These are phyloP conservation scores for Hyles lineata DNA, from an alignment of 2,888 invertebrate genomes.

Conservation along the genomic window DNA sequence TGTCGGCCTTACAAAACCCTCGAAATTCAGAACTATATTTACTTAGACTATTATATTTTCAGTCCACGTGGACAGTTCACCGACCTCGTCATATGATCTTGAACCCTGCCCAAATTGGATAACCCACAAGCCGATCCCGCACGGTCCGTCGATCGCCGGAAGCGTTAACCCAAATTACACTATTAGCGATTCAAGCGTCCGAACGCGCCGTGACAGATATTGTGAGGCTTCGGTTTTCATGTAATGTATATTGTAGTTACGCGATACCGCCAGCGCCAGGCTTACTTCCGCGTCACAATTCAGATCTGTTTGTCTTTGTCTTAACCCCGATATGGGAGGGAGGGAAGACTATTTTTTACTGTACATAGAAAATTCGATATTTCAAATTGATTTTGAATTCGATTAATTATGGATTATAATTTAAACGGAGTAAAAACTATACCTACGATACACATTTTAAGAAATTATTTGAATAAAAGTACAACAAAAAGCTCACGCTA, in stretches of 20 bases:
- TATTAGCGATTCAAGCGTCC: slow-evolving; percentile 49
- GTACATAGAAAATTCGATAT: neutral
- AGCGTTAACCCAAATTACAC: slow-evolving; percentile 37
- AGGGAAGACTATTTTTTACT: neutral
- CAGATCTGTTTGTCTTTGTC: neutral
- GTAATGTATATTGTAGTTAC: slow-evolving; percentile 49
- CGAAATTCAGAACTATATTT: no score
- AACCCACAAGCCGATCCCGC: neutral
- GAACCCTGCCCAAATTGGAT: slow-evolving; percentile 7
- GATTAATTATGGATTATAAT: no score
- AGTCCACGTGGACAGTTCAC: slow-evolving; percentile 2
- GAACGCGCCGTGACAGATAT: slow-evolving; percentile 62
- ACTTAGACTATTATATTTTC: neutral
- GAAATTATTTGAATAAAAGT: no score
- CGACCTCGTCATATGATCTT: neutral
- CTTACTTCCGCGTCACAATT: slow-evolving; percentile 8
- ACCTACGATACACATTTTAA: neutral
- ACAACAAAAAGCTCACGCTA: no score
- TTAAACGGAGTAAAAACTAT: neutral
- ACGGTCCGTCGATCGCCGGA: slow-evolving; percentile 10
- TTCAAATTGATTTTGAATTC: neutral
- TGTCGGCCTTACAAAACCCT: no score
- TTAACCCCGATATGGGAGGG: neutral
- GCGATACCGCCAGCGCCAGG: slow-evolving; percentile 4
- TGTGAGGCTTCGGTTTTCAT: slow-evolving; percentile 65